Base-by-base conservation (phyloP, 2,113 vertebrate genomes). In the Scomber colias region DNA sequence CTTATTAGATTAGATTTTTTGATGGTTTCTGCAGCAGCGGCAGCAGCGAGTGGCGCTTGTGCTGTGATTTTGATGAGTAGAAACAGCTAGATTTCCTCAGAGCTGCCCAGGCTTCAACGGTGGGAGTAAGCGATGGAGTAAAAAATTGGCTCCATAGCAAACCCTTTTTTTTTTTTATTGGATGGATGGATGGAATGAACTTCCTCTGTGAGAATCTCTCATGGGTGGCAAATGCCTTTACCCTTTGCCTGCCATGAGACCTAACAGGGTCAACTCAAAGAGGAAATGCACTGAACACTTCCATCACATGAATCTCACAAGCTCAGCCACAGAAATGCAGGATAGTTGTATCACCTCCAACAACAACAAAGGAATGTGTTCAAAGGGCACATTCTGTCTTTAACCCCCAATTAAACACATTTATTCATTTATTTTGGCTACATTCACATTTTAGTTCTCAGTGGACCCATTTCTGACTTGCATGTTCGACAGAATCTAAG, bases 231-330 rank as follows among this genome's bases (percentile, higher is more conserved):
- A 72, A 65, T 17, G 61, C 45, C 11, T 31, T 35, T 44, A 15
- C 8, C n/a, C 30, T 55, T 11, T 61, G 48, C 48, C 48, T 31
- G 16, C 17, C 55, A 62, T 62, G 57, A 54, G 55, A 50, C 21
- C 56, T 69, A 65, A 77, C 48, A 69, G 56, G 75, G 82, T 76
- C 79, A 84, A 56, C 66, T 19, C 68, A 51, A 56, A 62, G 64
- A 82, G 63, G 72, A 84, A 82, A 57, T 35, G 51, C 67, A 35
- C 72, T 27, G 72, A 74, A 57, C 73, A 56, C 56, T 87, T 70
- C 19, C 72, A 59, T 82, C 76, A 75, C 73, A 83, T 85, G 61
- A 85, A 77, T 79, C 60, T 82, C 70, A 59, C 16, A 19, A 27
- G 27, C 17, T 21, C 15, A 4, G 46, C 27, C 49, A 15, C 11